These are phyloP conservation scores for Chalcosyrphus nemorum DNA, from an alignment of 2,888 invertebrate species.

Conservation along the genomic window DNA sequence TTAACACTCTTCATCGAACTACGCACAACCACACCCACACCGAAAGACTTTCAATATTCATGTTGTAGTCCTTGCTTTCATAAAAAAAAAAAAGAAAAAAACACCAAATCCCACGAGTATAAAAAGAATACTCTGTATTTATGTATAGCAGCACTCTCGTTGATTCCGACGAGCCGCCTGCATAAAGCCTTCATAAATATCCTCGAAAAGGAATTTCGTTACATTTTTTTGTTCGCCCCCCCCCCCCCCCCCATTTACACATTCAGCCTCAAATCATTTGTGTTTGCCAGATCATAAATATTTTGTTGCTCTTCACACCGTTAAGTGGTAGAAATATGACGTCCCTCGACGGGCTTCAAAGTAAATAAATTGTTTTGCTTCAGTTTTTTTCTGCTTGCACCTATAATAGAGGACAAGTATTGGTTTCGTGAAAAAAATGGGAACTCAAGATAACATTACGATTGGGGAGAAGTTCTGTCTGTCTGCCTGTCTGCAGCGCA, in stretches of 20 bases:
- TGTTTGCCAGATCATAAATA: constrained; percentile 19
- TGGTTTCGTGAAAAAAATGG: no score
- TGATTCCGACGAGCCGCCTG: not conserved
- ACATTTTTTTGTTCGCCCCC: no score
- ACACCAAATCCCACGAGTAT: not conserved
- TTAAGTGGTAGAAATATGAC: constrained; percentile 27
- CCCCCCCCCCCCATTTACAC: not conserved
- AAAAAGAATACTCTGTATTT: constrained; percentile 21
- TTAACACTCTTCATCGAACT: not conserved
- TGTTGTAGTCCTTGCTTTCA: not conserved
- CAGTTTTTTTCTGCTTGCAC: no score
- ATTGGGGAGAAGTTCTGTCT: no score
- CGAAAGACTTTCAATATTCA: constrained; percentile 20
- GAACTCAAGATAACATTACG: no score
- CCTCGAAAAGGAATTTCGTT: constrained; percentile 17
- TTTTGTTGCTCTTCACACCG: not conserved
- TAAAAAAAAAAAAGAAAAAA: not conserved
- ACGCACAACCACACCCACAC: no score
- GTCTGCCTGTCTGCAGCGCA: no score
- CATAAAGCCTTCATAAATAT: constrained; percentile 26
- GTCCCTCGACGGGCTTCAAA: constrained; percentile 14
- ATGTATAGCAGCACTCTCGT: not conserved
- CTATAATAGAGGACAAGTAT: no score
- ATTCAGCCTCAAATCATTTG: constrained; percentile 14
- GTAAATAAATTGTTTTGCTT: constrained; percentile 33